These are phyloP conservation scores for Bombus vancouverensis DNA, from an alignment of 1,140 invertebrate genomes.

Conservation along the genomic window DNA sequence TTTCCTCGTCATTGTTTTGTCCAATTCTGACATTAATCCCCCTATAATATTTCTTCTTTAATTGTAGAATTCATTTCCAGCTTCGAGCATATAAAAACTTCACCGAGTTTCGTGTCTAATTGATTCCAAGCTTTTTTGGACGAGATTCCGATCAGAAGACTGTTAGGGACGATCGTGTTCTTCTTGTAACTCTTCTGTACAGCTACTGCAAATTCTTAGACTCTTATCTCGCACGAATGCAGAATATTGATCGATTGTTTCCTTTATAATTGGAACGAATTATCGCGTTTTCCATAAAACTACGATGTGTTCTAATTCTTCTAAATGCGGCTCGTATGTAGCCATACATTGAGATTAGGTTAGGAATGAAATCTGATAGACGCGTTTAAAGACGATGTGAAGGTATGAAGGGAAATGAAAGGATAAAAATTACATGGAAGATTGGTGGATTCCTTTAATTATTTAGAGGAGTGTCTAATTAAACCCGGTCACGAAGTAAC, in stretches of 20 bases:
- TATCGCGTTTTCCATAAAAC: not conserved
- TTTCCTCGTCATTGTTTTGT: no score
- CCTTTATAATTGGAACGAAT: not conserved
- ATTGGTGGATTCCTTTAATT: not conserved
- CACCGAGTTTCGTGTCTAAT: no score
- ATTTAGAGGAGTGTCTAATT: conserved; percentile 14
- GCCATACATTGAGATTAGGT: not conserved
- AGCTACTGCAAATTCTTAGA: not conserved
- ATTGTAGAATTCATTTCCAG: no score
- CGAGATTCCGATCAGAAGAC: no score
- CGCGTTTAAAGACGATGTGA: not conserved
- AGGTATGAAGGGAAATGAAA: not conserved
- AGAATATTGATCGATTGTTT: not conserved
- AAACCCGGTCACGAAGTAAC: not conserved
- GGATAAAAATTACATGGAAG: not conserved
- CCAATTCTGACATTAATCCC: no score
- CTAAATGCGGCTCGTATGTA: no score
- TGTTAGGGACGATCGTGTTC: no score
- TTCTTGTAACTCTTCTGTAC: no score
- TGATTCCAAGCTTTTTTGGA: no score
- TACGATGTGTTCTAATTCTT: no score
- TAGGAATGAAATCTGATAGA: not conserved
- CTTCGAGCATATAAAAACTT: no score
- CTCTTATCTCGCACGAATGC: not conserved
- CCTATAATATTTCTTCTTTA: no score